phyloP scores from a whole-genome alignment of 2,113 vertebrate genomes.

The Alligator mississippiensis region DNA sequence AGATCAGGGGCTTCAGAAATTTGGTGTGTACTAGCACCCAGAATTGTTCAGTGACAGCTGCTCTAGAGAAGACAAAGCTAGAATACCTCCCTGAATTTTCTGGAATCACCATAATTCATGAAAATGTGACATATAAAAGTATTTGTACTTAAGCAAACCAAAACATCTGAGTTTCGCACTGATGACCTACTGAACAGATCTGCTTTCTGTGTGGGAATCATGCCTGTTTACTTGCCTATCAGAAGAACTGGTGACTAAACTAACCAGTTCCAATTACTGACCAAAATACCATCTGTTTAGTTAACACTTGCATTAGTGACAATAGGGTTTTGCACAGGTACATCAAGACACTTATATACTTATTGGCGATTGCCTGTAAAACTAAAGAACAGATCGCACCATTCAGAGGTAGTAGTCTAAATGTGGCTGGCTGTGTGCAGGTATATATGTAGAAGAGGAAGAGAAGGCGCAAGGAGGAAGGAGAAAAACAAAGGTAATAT shows the following conservation, averaged over 20 bases:
- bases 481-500: neutral
- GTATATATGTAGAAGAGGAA: neutral
- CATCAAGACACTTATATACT: neutral
- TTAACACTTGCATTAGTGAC: neutral
- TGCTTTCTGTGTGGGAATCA: conserved; percentile 19
- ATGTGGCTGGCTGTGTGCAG: neutral
- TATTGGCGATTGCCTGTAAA: neutral
- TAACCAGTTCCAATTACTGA: neutral
- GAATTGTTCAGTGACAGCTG: conserved; percentile 3
- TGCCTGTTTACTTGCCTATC: conserved; percentile 16
- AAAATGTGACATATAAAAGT: conserved; percentile 60
- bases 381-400: neutral
- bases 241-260: neutral
- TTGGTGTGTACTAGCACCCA: neutral
- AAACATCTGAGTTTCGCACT: conserved; percentile 57
- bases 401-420: neutral
- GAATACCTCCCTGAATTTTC: conserved; percentile 49
- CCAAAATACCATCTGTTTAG: neutral
- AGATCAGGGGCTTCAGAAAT: conserved; percentile 13
- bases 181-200: conserved; percentile 8
- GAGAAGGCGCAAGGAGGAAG: neutral
- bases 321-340: neutral
- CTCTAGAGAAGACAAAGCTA: conserved; percentile 4
- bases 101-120: neutral
- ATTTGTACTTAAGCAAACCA: conserved; percentile 47